phyloP scores from a whole-genome alignment of 2,888 invertebrate species.

The Dinocampus coccinellae region DNA sequence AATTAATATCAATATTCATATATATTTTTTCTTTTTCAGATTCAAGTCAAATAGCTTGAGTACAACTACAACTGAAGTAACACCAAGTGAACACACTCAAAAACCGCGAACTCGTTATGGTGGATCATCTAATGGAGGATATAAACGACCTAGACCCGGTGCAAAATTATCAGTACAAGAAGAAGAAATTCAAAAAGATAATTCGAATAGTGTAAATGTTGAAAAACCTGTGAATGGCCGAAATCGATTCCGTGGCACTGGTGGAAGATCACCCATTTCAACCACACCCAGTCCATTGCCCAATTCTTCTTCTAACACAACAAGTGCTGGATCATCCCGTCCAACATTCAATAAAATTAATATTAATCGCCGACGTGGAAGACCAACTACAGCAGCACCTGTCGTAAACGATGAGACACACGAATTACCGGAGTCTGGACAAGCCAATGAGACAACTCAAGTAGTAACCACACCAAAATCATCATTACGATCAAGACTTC shows the following conservation, averaged over 20 bases:
- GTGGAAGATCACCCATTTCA: constrained; percentile 46
- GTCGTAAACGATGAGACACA: constrained; percentile 50
- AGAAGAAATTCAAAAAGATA: constrained; percentile 61
- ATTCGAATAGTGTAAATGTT: constrained; percentile 51
- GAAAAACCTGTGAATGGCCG: constrained; percentile 56
- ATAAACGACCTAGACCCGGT: constrained; percentile 59
- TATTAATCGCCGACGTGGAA: constrained; percentile 58
- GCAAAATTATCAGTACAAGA: constrained; percentile 56
- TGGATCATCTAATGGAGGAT: constrained; percentile 50
- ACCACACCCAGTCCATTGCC: constrained; percentile 48
- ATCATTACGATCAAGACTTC: constrained; percentile 50
- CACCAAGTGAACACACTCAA: constrained; percentile 53
- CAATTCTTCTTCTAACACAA: constrained; percentile 41
- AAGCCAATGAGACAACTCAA: constrained; percentile 28
- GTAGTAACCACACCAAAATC: constrained; percentile 47
- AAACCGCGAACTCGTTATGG: constrained; percentile 60
- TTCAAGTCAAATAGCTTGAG: constrained; percentile 58
- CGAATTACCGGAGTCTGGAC: constrained; percentile 46
- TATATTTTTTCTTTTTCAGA: constrained; percentile 40
- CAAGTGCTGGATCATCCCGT: constrained; percentile 49
- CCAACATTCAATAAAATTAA: constrained; percentile 61
- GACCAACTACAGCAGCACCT: constrained; percentile 55
- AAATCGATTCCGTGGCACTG: constrained; percentile 58
- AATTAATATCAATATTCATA: too few species aligned
- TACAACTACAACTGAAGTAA: constrained; percentile 52